Evolutionary conservation across 2,888 invertebrate species (phyloP), one percentile per base, ranked within the genome.

Genomic region (Nemotelus nigrinus): DNA sequence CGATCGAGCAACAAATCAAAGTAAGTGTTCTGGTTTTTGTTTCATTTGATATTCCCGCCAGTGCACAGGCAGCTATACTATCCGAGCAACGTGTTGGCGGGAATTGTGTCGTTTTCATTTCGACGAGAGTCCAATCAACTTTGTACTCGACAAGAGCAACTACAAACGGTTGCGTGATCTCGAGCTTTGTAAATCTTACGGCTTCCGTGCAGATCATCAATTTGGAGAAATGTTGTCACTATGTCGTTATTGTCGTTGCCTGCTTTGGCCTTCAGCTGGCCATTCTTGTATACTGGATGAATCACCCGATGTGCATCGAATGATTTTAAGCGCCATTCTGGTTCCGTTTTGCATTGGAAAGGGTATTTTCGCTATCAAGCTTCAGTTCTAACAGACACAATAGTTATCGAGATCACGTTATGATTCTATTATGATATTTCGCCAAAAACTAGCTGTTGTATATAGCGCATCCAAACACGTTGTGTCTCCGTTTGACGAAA

Each of bases 241-340:
- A 79, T 99, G 99, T 85, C 93, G 96, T 79, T 95, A 96, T 86
- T 99, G 98, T 88, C 94, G 96, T 85, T 96, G 96, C 84, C 90
- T 99, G 78, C 99, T 98, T 88, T 99, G 99, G 98, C 92, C 96
- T 82, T 95, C 95, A 0, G 90, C 94, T 78, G 96, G 96, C 0
- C 87, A 96, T 86, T 96, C 96, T 1, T 96, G 96, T 85, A 95
- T 96, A 83, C 93, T 94, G 7, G 95, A 95, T 84, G 91, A 94
- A 88, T 94, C 94, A 84, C 94, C 94, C 2, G 94, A 94, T 84
- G n/a, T n/a, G n/a, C n/a, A n/a, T n/a, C n/a, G n/a, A n/a, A n/a
- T n/a, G n/a, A n/a, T n/a, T n/a, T n/a, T n/a, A n/a, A n/a, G n/a
- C n/a, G n/a, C n/a, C n/a, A n/a, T n/a, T n/a, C n/a, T n/a, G n/a